Conservation (phyloP, 35 echinoderm and acorn worm genomes). For the Amphiura filiformis region DNA sequence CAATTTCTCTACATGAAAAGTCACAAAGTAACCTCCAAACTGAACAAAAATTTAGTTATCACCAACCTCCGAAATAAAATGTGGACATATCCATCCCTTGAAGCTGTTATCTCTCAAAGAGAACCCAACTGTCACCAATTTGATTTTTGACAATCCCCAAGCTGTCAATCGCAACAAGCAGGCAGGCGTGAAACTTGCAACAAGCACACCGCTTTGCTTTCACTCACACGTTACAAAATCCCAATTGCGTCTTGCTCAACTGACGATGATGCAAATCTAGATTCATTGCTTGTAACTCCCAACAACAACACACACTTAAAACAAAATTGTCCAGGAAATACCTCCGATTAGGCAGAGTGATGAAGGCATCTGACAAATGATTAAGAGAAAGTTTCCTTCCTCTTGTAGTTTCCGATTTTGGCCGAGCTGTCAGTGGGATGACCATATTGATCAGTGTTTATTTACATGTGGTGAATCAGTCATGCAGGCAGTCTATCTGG, state of each 20-base stretch:
- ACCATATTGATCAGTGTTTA: slow-evolving; percentile 10
- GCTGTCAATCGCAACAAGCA: no score
- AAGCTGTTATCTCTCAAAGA: neutral
- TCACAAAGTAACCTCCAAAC: no score
- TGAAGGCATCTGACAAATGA: neutral
- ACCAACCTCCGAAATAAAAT: neutral
- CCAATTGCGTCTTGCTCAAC: no score
- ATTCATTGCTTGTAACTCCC: no score
- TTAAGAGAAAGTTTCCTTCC: slow-evolving; percentile 6
- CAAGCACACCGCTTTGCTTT: no score
- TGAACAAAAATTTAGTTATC: neutral
- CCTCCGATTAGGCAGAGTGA: neutral
- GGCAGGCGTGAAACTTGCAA: no score
- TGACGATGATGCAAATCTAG: no score
- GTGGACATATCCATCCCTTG: neutral
- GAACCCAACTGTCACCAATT: neutral
- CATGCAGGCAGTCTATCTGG: no score
- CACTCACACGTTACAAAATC: no score
- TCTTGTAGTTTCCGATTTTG: neutral
- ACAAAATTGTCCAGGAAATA: neutral
- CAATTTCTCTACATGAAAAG: no score
- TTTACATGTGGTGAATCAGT: neutral
- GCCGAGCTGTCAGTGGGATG: neutral
- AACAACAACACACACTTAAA: no score
- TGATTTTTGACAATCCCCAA: neutral